phyloP scores from a whole-genome alignment of 1,140 invertebrate genomes.

The Theocolax elegans region DNA sequence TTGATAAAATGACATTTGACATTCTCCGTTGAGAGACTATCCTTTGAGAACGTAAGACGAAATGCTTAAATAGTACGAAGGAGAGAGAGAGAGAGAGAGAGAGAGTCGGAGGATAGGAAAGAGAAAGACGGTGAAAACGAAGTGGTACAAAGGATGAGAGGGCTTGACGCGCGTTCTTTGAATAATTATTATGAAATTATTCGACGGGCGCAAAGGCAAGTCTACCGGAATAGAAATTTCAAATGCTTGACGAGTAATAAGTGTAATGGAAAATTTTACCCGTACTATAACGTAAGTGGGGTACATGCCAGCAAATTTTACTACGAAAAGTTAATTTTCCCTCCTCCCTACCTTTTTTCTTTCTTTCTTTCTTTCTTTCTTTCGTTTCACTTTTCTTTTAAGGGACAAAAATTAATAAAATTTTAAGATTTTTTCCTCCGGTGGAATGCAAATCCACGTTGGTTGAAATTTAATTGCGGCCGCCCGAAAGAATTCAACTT shows the following conservation, averaged over 20 bases:
- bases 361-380: too few species aligned
- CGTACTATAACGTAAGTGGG: background rate
- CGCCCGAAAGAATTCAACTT: slow-evolving; percentile 10
- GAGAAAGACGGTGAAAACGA: too few species aligned
- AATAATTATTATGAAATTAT: slow-evolving; percentile 41
- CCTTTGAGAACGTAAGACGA: slow-evolving; percentile 2
- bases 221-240: slow-evolving; percentile 39
- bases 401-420: too few species aligned
- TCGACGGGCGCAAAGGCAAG: background rate
- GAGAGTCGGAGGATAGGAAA: too few species aligned
- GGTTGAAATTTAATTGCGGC: slow-evolving; percentile 25
- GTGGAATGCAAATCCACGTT: slow-evolving; percentile 14
- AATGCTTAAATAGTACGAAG: background rate
- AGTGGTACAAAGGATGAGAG: background rate
- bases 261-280: slow-evolving; percentile 24
- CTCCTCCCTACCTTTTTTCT: too few species aligned
- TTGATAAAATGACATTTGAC: slow-evolving; percentile 1
- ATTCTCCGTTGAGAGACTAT: too few species aligned
- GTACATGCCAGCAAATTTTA: too few species aligned
- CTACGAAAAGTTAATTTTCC: too few species aligned
- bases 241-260: slow-evolving; percentile 30
- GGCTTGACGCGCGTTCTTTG: slow-evolving; percentile 24
- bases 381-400: too few species aligned
- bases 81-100: background rate
- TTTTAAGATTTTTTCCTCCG: too few species aligned